Evolutionary conservation across 2,113 vertebrate species (phyloP).

Genomic region (Opisthocomus hoazin): DNA sequence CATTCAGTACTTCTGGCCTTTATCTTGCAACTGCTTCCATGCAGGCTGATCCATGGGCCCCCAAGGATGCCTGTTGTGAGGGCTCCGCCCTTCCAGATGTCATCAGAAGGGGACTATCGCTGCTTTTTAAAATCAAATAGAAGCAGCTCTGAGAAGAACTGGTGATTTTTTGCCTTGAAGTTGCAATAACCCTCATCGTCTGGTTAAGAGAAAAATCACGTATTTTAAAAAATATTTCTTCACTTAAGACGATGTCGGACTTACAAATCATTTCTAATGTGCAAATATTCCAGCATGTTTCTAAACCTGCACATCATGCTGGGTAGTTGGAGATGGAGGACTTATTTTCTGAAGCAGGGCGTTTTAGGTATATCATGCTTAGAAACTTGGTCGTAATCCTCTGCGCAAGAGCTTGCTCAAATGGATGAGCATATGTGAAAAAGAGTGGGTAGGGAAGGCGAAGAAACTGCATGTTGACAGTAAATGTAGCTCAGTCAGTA

Average conservation of each 20-base stretch:
- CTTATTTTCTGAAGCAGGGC: neutral
- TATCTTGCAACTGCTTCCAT: neutral
- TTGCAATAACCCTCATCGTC: neutral
- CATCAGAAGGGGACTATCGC: neutral
- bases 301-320: neutral
- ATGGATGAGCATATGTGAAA: neutral
- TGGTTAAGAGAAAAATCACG: neutral
- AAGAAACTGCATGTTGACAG: neutral
- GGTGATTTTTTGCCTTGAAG: neutral
- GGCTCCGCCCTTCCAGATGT: neutral
- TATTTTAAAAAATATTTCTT: neutral
- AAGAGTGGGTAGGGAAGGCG: neutral
- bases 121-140: neutral
- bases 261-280: neutral
- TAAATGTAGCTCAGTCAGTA: neutral
- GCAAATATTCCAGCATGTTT: neutral
- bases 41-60: neutral
- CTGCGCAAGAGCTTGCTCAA: neutral
- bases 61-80: neutral
- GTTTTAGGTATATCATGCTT: neutral
- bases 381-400: neutral
- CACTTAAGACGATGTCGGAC: neutral
- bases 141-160: neutral
- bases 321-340: neutral
- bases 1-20: neutral